These are phyloP conservation scores for Hystrix brachyura DNA, from an alignment of 2,113 vertebrate genomes.

Conservation along the genomic window DNA sequence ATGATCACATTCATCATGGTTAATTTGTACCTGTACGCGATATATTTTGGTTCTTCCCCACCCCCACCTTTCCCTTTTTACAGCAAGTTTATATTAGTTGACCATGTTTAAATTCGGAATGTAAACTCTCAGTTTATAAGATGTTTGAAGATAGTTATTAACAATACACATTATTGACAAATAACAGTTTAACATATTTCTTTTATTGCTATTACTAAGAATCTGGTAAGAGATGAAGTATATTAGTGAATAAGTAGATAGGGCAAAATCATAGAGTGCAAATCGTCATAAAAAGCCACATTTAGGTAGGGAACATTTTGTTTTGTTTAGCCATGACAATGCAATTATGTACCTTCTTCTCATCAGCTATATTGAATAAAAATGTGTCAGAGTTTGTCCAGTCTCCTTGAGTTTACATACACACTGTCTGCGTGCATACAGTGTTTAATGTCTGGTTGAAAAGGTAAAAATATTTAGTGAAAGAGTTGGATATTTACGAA, in stretches of 20 bases:
- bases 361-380: background rate
- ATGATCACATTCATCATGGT: no score
- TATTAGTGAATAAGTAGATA: background rate
- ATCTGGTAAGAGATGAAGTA: background rate
- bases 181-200: background rate
- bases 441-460: background rate
- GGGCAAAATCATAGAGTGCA: background rate
- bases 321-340: background rate
- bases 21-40: no score
- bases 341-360: background rate
- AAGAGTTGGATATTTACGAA: background rate
- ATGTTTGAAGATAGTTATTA: background rate
- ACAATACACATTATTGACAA: background rate
- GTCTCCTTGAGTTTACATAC: background rate
- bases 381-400: background rate
- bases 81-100: background rate
- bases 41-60: no score
- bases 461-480: background rate
- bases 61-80: no score
- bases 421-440: background rate
- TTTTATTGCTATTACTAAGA: background rate
- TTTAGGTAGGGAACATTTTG: background rate
- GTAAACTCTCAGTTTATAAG: background rate
- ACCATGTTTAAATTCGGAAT: conserved; percentile 3
- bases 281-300: background rate